Conservation (phyloP, 2,797 vertebrate genomes). For the Mastacembelus armatus region DNA sequence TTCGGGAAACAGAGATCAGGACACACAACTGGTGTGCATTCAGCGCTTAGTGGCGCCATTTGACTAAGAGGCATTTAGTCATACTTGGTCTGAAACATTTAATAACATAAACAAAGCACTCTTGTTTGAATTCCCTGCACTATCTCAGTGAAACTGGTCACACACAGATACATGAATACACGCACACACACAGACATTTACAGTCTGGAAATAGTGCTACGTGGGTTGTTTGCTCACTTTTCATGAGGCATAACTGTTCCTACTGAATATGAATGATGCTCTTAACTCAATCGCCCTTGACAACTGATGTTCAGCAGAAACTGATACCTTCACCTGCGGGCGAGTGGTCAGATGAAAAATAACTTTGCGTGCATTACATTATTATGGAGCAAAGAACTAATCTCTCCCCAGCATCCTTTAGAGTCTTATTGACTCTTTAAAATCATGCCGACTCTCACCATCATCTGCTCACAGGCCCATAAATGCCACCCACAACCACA, state of each 20-base stretch:
- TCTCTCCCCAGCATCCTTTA: constrained; percentile 24
- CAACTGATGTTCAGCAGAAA: constrained; percentile 5
- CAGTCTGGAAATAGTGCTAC: not conserved
- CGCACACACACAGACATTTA: not conserved
- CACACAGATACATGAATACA: constrained; percentile 6
- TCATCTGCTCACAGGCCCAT: constrained; percentile 48
- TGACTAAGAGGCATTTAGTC: constrained; percentile 55
- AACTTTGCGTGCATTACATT: no score
- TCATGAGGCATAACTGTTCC: constrained; percentile 21
- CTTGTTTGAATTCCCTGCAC: constrained; percentile 42
- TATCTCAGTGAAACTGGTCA: constrained; percentile 28
- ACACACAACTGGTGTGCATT: constrained; percentile 50
- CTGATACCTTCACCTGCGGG: constrained; percentile 18
- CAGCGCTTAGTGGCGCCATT: constrained; percentile 41
- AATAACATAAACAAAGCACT: constrained; percentile 44
- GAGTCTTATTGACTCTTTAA: constrained; percentile 37
- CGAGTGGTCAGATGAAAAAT: constrained; percentile 5
- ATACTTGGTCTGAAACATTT: constrained; percentile 44
- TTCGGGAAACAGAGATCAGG: constrained; percentile 41
- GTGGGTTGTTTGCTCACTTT: constrained; percentile 7
- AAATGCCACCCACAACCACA: constrained; percentile 51
- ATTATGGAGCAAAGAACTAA: not conserved
- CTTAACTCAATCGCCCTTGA: constrained; percentile 40
- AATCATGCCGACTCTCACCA: constrained; percentile 26
- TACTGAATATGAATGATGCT: constrained; percentile 38